Conservation (phyloP, 2,797 vertebrate species). For the Cyprinella venusta region DNA sequence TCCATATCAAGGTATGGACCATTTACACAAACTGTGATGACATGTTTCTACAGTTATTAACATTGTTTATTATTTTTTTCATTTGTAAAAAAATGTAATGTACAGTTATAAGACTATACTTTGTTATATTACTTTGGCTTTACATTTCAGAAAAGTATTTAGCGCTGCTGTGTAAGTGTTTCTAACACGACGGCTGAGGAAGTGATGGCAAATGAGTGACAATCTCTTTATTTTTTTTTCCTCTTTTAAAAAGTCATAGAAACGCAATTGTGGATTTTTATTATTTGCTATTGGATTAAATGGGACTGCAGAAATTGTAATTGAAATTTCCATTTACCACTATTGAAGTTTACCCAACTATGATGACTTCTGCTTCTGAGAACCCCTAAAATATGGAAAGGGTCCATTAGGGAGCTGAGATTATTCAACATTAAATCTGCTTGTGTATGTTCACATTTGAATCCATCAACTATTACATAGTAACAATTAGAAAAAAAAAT, state of each 20-base stretch:
- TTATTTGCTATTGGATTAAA: neutral
- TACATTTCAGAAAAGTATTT: neutral
- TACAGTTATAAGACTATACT: neutral
- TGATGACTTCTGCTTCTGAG: neutral
- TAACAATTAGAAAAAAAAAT: neutral
- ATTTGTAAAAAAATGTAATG: neutral
- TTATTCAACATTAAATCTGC: neutral
- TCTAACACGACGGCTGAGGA: neutral
- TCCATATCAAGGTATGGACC: slow-evolving; percentile 91
- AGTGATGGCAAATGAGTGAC: neutral
- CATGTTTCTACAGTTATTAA: neutral
- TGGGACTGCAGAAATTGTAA: neutral
- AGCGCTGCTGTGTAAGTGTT: neutral
- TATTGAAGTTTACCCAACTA: neutral
- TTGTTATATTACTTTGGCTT: neutral
- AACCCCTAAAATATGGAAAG: neutral
- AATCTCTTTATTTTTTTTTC: neutral
- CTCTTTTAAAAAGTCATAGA: neutral
- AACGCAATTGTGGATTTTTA: neutral
- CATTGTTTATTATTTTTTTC: neutral
- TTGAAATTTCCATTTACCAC: neutral
- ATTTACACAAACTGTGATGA: neutral
- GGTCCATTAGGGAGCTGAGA: neutral
- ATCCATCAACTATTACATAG: neutral
- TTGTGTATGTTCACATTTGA: neutral